Conservation (phyloP, 2,113 vertebrate genomes). For the Thalassarche chlororhynchos region DNA sequence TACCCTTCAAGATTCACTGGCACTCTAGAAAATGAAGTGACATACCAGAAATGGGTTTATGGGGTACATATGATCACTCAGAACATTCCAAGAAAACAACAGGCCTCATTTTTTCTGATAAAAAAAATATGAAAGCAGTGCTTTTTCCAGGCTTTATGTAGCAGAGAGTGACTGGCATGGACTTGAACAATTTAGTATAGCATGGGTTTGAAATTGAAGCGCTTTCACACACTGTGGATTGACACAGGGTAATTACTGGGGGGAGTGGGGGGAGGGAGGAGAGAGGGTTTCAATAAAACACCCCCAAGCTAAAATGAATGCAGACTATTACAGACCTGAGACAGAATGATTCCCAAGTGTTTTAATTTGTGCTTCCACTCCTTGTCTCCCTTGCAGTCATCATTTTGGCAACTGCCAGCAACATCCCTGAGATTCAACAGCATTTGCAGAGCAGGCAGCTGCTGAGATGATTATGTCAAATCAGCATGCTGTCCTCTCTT, state of each 20-base stretch:
- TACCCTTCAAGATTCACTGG: neutral
- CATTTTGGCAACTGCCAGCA: conserved; percentile 38
- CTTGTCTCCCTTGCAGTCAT: conserved; percentile 21
- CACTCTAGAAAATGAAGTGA: neutral
- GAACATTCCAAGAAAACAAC: neutral
- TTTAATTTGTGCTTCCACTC: conserved; percentile 61
- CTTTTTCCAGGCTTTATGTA: neutral
- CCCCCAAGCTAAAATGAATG: conserved; percentile 23
- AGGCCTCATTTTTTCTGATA: neutral
- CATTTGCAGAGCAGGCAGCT: conserved; percentile 31
- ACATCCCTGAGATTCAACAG: neutral
- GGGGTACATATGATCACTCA: neutral
- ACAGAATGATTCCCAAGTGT: conserved; percentile 45
- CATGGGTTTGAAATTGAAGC: conserved; percentile 9
- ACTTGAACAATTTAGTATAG: neutral
- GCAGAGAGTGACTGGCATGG: neutral
- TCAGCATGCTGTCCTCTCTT: conserved; percentile 28
- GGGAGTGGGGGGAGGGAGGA: neutral
- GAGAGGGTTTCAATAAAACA: conserved; percentile 32
- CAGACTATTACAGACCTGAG: conserved; percentile 37
- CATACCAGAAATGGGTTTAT: neutral
- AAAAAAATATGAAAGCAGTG: neutral
- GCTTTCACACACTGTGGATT: conserved; percentile 19
- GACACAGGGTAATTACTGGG: conserved; percentile 32
- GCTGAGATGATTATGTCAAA: conserved; percentile 51